These are phyloP conservation scores for Eupithecia subfuscata DNA, from an alignment of 2,888 invertebrate genomes.

Conservation along the genomic window DNA sequence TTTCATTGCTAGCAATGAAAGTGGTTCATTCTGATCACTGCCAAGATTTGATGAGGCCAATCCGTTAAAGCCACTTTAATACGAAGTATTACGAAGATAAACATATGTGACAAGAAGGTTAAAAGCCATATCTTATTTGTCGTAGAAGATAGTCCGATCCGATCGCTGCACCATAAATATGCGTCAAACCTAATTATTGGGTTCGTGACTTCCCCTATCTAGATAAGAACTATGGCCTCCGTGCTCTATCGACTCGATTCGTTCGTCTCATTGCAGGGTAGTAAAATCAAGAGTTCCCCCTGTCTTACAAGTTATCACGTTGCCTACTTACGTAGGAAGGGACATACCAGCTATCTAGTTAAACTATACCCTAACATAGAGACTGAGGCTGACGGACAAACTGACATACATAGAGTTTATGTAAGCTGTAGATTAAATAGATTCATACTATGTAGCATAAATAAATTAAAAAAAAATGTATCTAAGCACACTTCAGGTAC, in stretches of 20 bases:
- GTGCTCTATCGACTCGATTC: not conserved
- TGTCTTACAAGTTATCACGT: not conserved
- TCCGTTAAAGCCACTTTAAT: not conserved
- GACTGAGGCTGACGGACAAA: too few relatives aligned
- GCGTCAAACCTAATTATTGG: constrained; percentile 5
- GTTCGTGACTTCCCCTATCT: constrained; percentile 12
- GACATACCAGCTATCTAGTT: not conserved
- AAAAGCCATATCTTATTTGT: not conserved
- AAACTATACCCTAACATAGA: not conserved
- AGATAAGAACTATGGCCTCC: not conserved
- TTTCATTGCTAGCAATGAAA: too few relatives aligned
- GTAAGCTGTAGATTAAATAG: too few relatives aligned
- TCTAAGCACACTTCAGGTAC: not conserved
- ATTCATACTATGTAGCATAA: too few relatives aligned
- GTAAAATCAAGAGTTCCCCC: not conserved
- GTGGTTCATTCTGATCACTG: not conserved
- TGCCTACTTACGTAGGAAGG: too few relatives aligned
- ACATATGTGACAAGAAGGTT: not conserved
- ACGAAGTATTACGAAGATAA: not conserved
- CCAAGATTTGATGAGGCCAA: too few relatives aligned
- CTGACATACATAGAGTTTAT: too few relatives aligned
- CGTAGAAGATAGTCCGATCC: not conserved
- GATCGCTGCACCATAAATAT: not conserved
- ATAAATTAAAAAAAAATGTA: too few relatives aligned
- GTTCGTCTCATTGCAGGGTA: constrained; percentile 5